Evolutionary conservation across 1,140 invertebrate genomes (phyloP), one percentile per base, ranked within the genome.

Genomic region (Wasmannia auropunctata): DNA sequence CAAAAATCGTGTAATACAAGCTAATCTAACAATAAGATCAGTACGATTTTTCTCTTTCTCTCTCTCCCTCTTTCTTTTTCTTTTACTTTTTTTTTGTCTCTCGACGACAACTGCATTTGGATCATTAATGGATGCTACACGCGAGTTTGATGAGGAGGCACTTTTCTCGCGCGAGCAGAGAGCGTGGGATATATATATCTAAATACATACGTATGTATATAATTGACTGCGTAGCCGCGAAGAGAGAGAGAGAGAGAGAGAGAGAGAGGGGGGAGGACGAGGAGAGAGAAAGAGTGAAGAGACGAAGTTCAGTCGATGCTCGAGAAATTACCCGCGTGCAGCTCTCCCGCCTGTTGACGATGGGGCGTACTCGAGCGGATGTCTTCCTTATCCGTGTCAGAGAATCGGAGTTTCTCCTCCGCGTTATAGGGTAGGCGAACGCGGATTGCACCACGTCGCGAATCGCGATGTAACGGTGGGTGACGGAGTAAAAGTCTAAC

Each of bases 261-360:
- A 43, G 25, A 75, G 19, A 54, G 34, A 51, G 19, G 22, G 22
- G 43, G 14, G 25, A 34, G 16, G 1, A 54, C 10, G 54, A 0
- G 8, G 11, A 49, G n/a, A 79, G 16, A 60, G 58, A 54, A 8
- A 25, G 37, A 31, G 34, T 37, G 77, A 69, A 5, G 25, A 58
- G 79, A 25, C 28, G 8, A 37, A 43, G 40, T 43, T 37, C 49
- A 72, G 77, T 81, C 49, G 79, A 70, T 37, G 65, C 65, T 46
- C 67, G 51, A 83, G 51, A 83, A 72, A 74, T 83, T 83, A 81
- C 25, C 67, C 51, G 79, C 51, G 67, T 74, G 67, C 54, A 34
- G 62, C 67, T 58, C 65, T 72, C 51, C 14, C 65, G 65, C 79
- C 65, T 81, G 77, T 80, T 72, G 65, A 70, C 79, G 79, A 43